Base-by-base conservation (phyloP, 1,140 invertebrate genomes). In the Drosophila ercepeae region DNA sequence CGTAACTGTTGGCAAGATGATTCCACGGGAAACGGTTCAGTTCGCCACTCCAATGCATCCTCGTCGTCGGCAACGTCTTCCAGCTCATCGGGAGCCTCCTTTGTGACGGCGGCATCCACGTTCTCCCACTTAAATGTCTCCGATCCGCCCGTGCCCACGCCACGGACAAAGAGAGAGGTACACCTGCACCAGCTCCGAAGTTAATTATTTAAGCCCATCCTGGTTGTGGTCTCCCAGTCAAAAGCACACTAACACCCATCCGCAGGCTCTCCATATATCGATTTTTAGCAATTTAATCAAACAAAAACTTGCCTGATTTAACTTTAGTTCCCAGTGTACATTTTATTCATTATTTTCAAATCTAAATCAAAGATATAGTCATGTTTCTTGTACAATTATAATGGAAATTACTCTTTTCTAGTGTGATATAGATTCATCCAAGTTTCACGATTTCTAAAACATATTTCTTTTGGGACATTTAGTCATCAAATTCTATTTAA, bases 161-260 rank as follows among this genome's bases (percentile, higher is more conserved):
- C 89, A 25, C 71, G 89, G 29, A 67, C 73, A 50, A 91, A 91
- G 74, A 90, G 89, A 91, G 89, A 91, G 83, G 86, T 89, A 90
- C 86, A 78, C 44, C 55, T 89, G 89, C 86, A 81, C 45, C 55
- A 77, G 74, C 74, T 50, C 73, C 74, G 82, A 32, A 61, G 63
- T 44, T 77, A 82, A 46, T 64, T 73, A 18, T 49, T 45, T 75
- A 78, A 82, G 57, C 46, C 57, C 67, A 63, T 67, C 64, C 73
- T 46, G 81, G 81, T 86, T 86, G 57, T 72, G 83, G 82, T 74
- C 25, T 57, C 63, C 39, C 29, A 51, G 13, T 57, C 51, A 29
- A 75, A 61, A 44, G 51, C 44, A 72, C 72, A 69, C 59, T 70
- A 78, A 82, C 36, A 39, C 36, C 16, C n/a, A 39, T 39, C 36